A percentile compares a stretch with the other conserved stretches of the same genome.
Evolutionary conservation across 2,113 vertebrate genomes (phyloP).

Genomic region (Cebidichthys violaceus): DNA sequence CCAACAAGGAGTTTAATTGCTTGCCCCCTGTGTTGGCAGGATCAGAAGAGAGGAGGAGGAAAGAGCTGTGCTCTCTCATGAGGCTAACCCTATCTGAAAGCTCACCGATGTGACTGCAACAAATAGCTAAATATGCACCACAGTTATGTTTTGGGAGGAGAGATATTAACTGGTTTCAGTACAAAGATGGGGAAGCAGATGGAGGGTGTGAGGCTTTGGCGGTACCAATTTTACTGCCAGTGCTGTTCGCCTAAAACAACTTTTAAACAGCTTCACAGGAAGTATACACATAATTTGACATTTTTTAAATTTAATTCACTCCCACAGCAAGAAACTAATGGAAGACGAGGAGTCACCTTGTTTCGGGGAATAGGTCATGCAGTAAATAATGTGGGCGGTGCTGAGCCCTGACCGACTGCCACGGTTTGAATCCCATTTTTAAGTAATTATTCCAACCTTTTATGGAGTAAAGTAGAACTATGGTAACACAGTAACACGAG

Average conservation of each 20-base stretch:
- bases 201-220: background rate
- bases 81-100: constrained; percentile 30
- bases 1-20: constrained; percentile 73
- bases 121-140: background rate
- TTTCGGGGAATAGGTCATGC: constrained; percentile 5
- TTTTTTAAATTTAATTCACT: background rate
- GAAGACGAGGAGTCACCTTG: background rate
- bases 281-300: background rate
- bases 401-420: constrained; percentile 30
- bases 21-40: constrained; percentile 52
- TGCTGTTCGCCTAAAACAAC: background rate
- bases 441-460: constrained; percentile 5
- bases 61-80: constrained; percentile 19
- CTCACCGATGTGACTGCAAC: constrained; percentile 10
- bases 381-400: constrained; percentile 11
- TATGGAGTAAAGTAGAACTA: background rate
- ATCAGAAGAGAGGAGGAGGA: constrained; percentile 38
- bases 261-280: background rate
- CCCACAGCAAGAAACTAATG: background rate
- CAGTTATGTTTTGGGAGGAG: constrained; percentile 1
- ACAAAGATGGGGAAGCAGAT: background rate
- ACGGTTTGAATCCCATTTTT: background rate
- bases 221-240: background rate
- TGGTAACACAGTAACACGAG: background rate
- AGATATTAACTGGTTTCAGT: background rate